These are phyloP conservation scores for Centrocercus urophasianus DNA, from an alignment of 2,113 vertebrate species.

Conservation along the genomic window DNA sequence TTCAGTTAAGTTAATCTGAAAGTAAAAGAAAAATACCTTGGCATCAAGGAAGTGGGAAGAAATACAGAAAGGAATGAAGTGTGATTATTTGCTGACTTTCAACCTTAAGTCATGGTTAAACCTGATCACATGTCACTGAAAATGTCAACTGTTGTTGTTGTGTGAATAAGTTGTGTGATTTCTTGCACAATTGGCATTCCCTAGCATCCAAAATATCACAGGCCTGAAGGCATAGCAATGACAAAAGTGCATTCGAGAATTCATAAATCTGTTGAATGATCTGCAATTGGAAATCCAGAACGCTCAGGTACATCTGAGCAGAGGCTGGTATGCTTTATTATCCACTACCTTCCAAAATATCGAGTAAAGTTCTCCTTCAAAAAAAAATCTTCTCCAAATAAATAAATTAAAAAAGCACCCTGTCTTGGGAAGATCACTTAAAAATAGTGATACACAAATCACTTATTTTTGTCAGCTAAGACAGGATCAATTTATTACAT, in stretches of 20 bases:
- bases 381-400: not conserved
- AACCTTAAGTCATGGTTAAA: not conserved
- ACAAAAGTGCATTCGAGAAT: not conserved
- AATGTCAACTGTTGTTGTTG: constrained; percentile 16
- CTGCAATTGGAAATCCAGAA: not conserved
- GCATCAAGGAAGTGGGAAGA: not conserved
- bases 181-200: not conserved
- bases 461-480: not conserved
- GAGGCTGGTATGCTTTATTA: not conserved
- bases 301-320: not conserved
- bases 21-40: not conserved
- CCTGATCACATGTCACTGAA: not conserved
- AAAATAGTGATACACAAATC: not conserved
- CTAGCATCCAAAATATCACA: not conserved
- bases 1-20: not conserved
- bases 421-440: not conserved
- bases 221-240: not conserved
- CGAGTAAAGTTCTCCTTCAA: not conserved
- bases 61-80: not conserved
- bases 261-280: not conserved
- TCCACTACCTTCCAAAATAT: not conserved
- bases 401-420: not conserved
- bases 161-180: not conserved
- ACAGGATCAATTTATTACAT: not conserved
- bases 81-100: not conserved